These are phyloP conservation scores for Suricata suricatta DNA, from an alignment of 2,113 vertebrate species.

Conservation along the genomic window DNA sequence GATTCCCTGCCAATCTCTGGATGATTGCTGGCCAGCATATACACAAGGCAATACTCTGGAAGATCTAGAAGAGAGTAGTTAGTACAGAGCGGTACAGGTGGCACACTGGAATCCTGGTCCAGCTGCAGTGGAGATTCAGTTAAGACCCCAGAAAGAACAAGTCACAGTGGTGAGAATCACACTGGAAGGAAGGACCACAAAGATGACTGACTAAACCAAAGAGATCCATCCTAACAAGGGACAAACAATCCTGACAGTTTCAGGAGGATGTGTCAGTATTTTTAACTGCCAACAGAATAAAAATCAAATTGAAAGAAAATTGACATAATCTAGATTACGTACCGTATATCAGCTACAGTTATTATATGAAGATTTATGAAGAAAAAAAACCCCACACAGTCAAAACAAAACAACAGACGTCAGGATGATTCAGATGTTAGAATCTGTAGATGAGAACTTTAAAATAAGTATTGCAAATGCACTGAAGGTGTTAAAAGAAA, in stretches of 20 bases:
- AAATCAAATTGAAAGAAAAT: constrained; percentile 53
- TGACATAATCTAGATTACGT: constrained; percentile 20
- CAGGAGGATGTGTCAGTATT: neutral
- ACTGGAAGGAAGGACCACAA: neutral
- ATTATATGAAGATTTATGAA: neutral
- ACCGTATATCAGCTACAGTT: neutral
- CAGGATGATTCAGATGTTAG: neutral
- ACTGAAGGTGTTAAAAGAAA: neutral
- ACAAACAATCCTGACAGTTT: neutral
- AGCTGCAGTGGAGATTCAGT: neutral
- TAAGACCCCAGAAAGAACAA: neutral
- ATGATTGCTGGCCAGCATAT: neutral
- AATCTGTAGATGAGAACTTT: neutral
- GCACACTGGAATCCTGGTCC: neutral
- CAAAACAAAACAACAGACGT: neutral
- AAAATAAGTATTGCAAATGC: neutral
- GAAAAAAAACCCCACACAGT: neutral
- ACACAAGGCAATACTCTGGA: neutral
- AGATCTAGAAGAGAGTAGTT: neutral
- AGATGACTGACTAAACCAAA: constrained; percentile 10
- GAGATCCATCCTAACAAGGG: neutral
- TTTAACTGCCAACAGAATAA: constrained; percentile 16
- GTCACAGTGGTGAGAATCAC: neutral
- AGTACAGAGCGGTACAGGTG: neutral
- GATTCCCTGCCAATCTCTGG: neutral